These are phyloP conservation scores for Pheosia gnoma DNA, from an alignment of 2,888 invertebrate species.

Conservation along the genomic window DNA sequence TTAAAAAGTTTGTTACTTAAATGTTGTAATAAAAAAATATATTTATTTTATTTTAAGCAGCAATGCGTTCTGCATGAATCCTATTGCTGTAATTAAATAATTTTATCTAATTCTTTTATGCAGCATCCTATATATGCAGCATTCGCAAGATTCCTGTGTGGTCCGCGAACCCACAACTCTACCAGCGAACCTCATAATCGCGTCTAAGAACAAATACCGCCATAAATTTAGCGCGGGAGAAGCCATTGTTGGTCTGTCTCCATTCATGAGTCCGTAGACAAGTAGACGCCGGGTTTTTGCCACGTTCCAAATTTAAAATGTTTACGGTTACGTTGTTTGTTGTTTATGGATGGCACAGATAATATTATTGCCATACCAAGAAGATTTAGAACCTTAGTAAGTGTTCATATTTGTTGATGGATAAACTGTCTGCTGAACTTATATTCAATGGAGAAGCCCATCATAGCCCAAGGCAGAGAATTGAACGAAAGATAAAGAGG, in stretches of 20 bases:
- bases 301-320: conserved; percentile 10
- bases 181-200: conserved; percentile 53
- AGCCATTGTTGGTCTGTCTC: conserved; percentile 48
- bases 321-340: conserved; percentile 9
- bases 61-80: too few species aligned
- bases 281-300: conserved; percentile 39
- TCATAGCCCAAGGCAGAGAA: too few species aligned
- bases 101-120: background rate
- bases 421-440: too few species aligned
- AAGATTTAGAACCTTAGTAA: background rate
- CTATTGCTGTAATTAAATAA: background rate
- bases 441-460: too few species aligned
- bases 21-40: too few species aligned
- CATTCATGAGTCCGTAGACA: conserved; percentile 57
- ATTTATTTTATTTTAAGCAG: too few species aligned
- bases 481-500: too few species aligned
- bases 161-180: conserved; percentile 54
- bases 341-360: background rate
- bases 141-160: conserved; percentile 67
- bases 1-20: too few species aligned
- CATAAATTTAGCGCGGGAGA: conserved; percentile 69
- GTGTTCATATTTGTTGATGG: too few species aligned
- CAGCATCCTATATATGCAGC: conserved; percentile 45
- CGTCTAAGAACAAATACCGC: conserved; percentile 67
- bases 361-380: background rate